Percentiles rank a stretch among this genome's conserved stretches.
Evolutionary conservation across 1,140 invertebrate genomes (phyloP).

Genomic region (Calephelis virginiensis): DNA sequence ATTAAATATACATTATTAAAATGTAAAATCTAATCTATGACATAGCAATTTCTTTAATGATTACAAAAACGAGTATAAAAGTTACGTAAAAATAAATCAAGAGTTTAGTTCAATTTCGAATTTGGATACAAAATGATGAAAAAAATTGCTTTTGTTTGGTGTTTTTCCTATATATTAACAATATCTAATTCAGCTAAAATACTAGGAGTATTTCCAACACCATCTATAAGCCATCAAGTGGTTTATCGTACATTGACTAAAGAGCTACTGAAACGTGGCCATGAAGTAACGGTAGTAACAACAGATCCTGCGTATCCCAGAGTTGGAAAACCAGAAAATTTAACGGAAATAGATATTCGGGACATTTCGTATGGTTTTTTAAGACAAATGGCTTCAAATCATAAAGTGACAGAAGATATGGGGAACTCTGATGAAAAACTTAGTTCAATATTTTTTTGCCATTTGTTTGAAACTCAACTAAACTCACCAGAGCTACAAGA

Average conservation of each 20-base stretch:
- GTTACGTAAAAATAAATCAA: too few relatives aligned
- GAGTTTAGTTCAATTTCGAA: too few relatives aligned
- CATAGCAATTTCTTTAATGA: too few relatives aligned
- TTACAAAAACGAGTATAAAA: too few relatives aligned
- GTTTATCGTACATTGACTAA: slow-evolving; percentile 68
- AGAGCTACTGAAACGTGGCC: slow-evolving; percentile 70
- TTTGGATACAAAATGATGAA: too few relatives aligned
- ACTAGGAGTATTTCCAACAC: slow-evolving; percentile 69
- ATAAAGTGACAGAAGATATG: not conserved
- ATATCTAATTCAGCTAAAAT: slow-evolving; percentile 48
- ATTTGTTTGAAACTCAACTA: slow-evolving; percentile 34
- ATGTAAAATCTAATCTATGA: too few relatives aligned
- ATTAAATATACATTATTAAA: too few relatives aligned
- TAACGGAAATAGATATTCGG: slow-evolving; percentile 62
- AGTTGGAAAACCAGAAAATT: slow-evolving; percentile 39
- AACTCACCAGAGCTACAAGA: slow-evolving; percentile 34
- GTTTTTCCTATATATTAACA: too few relatives aligned
- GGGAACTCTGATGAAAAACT: not conserved
- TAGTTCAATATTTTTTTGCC: not conserved
- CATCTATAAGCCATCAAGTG: slow-evolving; percentile 80
- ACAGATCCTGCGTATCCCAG: slow-evolving; percentile 51
- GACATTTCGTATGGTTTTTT: slow-evolving; percentile 42
- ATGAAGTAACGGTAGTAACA: slow-evolving; percentile 69
- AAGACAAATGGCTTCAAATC: slow-evolving; percentile 6
- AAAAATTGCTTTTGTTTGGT: too few relatives aligned